Evolutionary conservation across 2,797 vertebrate species (phyloP).

Genomic region (Nannoperca australis): DNA sequence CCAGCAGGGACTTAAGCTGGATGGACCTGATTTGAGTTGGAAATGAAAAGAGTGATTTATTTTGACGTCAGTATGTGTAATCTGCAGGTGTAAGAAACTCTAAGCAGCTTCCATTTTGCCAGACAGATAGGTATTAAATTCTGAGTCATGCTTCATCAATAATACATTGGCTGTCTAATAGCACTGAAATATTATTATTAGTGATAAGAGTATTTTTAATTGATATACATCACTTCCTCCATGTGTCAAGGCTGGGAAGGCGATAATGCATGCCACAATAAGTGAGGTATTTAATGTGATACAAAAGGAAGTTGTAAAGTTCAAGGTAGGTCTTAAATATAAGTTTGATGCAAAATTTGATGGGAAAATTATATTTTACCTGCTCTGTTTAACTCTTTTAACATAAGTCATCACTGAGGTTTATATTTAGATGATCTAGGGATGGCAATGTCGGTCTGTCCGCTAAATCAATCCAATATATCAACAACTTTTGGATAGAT

Average conservation of each 20-base stretch:
- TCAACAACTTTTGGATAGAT: neutral
- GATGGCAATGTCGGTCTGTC: neutral
- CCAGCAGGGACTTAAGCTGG: conserved; percentile 40
- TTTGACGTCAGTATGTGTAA: conserved; percentile 48
- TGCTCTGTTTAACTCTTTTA: conserved; percentile 16
- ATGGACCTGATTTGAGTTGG: conserved; percentile 43
- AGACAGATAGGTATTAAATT: conserved; percentile 42
- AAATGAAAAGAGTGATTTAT: conserved; percentile 62
- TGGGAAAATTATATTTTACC: conserved; percentile 3
- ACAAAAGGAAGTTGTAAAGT: conserved; percentile 31
- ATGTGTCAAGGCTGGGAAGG: neutral
- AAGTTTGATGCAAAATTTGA: neutral
- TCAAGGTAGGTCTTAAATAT: conserved; percentile 28
- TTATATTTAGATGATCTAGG: conserved; percentile 9
- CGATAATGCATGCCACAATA: neutral
- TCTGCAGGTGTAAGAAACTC: conserved; percentile 45
- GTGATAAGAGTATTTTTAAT: conserved; percentile 54
- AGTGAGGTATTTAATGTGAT: conserved; percentile 19
- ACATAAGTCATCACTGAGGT: conserved; percentile 11
- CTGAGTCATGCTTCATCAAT: conserved; percentile 49
- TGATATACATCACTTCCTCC: conserved; percentile 61
- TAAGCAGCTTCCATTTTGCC: conserved; percentile 39
- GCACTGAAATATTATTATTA: conserved; percentile 64
- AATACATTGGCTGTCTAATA: conserved; percentile 50
- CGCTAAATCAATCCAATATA: neutral